Evolutionary conservation across 2,113 vertebrate genomes (phyloP).

Genomic region (Xenopus tropicalis): UCB_Xtro_10.0 CM004450.2:101650001-101650500

Average conservation of each 20-base stretch:
- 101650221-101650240: background rate
- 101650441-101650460: background rate
- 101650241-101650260: background rate
- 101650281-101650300: too few relatives aligned
- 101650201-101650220: background rate
- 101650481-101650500: background rate
- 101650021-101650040: background rate
- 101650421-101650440: background rate
- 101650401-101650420: background rate
- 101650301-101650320: background rate
- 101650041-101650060: background rate
- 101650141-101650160: background rate
- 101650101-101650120: background rate
- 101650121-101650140: background rate
- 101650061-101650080: background rate
- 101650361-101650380: background rate
- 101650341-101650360: background rate
- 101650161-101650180: background rate
- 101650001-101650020: constrained; percentile 24
- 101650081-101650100: background rate
- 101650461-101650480: background rate
- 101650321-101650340: background rate
- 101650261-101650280: background rate
- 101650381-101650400: background rate
- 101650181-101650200: background rate